phyloP scores from a whole-genome alignment of 2,113 vertebrate genomes.

The Thalassoma bifasciatum region DNA sequence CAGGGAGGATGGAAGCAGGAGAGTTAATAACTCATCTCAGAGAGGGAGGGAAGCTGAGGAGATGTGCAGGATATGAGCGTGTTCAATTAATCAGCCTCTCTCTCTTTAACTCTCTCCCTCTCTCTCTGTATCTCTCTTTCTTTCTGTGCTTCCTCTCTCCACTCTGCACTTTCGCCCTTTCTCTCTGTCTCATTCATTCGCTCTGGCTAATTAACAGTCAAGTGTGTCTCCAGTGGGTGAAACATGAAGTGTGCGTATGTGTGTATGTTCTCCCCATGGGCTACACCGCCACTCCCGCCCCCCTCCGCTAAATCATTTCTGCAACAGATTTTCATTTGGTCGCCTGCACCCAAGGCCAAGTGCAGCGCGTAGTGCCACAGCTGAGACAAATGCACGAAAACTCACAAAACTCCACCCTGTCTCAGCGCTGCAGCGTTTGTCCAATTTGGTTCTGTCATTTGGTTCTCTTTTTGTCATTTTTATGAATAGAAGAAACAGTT shows the following conservation, averaged over 20 bases:
- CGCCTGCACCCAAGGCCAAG: slow-evolving; percentile 66
- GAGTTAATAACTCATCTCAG: slow-evolving; percentile 76
- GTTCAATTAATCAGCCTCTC: slow-evolving; percentile 80
- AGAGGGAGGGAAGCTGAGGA: slow-evolving; percentile 57
- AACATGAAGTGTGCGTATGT: slow-evolving; percentile 59
- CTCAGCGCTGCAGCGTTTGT: slow-evolving; percentile 2
- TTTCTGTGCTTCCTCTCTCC: slow-evolving; percentile 26
- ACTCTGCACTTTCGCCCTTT: slow-evolving; percentile 49
- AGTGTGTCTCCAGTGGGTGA: slow-evolving; percentile 70
- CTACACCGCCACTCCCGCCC: slow-evolving; percentile 50
- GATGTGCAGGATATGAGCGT: slow-evolving; percentile 70
- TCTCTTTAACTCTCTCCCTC: slow-evolving; percentile 35
- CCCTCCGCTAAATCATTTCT: slow-evolving; percentile 74
- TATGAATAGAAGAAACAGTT: slow-evolving; percentile 19
- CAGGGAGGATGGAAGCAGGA: slow-evolving; percentile 68
- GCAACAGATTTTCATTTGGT: slow-evolving; percentile 80
- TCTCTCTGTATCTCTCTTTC: slow-evolving; percentile 8
- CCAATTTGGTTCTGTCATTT: slow-evolving; percentile 13
- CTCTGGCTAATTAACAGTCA: slow-evolving; percentile 82
- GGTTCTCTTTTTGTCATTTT: slow-evolving; percentile 32
- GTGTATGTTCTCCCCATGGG: slow-evolving; percentile 48
- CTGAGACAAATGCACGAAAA: slow-evolving; percentile 14
- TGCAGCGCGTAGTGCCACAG: slow-evolving; percentile 34
- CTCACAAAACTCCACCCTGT: slow-evolving; percentile 12
- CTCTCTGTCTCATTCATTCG: slow-evolving; percentile 61